A percentile compares a stretch with the other conserved stretches of the same genome.
phyloP scores from a whole-genome alignment of 2,113 vertebrate species.

The Charadrius vociferus region DNA sequence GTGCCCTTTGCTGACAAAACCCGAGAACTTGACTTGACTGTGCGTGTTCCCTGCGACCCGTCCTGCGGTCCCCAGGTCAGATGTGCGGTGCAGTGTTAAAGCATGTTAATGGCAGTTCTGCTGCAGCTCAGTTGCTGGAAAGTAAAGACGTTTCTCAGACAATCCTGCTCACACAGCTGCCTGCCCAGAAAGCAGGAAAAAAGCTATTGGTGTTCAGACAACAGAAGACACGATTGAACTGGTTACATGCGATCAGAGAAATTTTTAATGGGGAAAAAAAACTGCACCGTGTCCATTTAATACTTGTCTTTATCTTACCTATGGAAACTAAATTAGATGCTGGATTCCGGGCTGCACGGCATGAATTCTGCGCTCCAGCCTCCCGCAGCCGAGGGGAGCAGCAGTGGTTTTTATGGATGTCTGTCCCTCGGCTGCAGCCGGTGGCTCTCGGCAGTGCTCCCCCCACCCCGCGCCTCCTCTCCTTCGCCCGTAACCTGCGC shows the following conservation, averaged over 20 bases:
- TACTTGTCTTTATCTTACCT: not conserved
- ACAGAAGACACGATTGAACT: not conserved
- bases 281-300: rapidly evolving
- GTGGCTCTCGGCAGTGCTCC: not conserved
- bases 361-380: not conserved
- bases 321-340: not conserved
- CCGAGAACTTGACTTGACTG: rapidly evolving
- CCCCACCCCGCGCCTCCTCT: not conserved
- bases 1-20: not conserved
- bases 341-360: not conserved
- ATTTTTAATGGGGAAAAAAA: not conserved
- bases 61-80: not conserved
- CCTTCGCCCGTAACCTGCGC: not conserved
- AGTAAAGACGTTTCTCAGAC: not conserved
- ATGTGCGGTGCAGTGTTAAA: not conserved
- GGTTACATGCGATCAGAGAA: not conserved
- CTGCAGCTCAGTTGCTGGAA: not conserved
- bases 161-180: not conserved
- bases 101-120: not conserved
- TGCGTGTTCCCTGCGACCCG: not conserved
- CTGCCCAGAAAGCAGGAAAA: not conserved
- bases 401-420: not conserved
- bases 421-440: not conserved
- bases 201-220: not conserved
- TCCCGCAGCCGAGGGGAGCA: rapidly evolving